phyloP scores from a whole-genome alignment of 2,797 vertebrate species.

The Lacerta agilis region DNA sequence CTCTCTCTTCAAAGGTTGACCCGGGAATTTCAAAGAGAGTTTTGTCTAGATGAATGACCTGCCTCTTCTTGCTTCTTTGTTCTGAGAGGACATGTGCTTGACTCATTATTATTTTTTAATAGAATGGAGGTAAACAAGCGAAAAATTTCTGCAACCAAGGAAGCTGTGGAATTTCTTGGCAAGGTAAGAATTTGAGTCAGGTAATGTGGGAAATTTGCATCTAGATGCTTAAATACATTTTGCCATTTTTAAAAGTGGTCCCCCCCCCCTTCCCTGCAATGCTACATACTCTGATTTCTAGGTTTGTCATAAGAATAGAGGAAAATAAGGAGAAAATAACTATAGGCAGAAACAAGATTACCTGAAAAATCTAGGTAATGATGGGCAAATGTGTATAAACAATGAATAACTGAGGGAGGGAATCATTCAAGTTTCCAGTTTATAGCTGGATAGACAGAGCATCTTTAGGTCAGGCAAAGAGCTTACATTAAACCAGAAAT shows the following conservation, averaged over 20 bases:
- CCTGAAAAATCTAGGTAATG: too few species aligned
- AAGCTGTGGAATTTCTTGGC: neutral
- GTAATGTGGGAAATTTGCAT: neutral
- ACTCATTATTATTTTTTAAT: neutral
- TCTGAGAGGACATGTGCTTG: neutral
- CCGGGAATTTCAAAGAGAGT: neutral
- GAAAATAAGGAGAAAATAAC: neutral
- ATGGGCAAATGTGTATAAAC: too few species aligned
- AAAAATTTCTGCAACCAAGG: neutral
- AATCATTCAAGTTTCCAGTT: too few species aligned
- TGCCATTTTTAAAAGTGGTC: neutral
- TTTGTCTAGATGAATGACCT: neutral
- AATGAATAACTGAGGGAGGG: too few species aligned
- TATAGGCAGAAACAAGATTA: too few species aligned
- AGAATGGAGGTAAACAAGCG: neutral
- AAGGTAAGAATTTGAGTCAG: neutral
- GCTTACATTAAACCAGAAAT: neutral
- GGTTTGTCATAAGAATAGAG: neutral
- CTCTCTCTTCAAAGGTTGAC: neutral
- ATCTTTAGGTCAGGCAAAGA: too few species aligned
- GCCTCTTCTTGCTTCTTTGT: neutral
- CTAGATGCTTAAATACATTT: neutral
- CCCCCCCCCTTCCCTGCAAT: too few species aligned
- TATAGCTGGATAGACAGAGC: too few species aligned
- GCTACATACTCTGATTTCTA: too few species aligned